These are phyloP conservation scores for Diadumene lineata DNA, from an alignment of 92 coral and sea anemone genomes.

Conservation along the genomic window DNA sequence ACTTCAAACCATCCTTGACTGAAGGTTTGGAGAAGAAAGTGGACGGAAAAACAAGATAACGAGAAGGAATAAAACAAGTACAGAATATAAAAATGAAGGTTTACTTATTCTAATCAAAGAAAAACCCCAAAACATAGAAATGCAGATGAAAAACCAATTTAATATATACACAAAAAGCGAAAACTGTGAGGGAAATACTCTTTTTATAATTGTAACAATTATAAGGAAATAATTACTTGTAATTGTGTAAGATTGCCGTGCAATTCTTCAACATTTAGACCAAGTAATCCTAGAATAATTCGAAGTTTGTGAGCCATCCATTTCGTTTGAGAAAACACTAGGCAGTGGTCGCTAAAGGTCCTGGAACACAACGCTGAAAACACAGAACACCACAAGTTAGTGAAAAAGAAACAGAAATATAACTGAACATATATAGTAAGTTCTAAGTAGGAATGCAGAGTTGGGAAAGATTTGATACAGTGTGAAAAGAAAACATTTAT, in stretches of 20 bases:
- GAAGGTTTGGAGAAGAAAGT: neutral
- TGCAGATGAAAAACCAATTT: neutral
- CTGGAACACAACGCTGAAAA: constrained; percentile 82
- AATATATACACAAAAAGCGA: neutral
- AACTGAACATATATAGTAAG: too few species aligned
- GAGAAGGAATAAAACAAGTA: neutral
- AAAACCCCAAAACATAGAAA: neutral
- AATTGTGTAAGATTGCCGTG: constrained; percentile 96
- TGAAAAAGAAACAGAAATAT: too few species aligned
- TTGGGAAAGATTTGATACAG: too few species aligned
- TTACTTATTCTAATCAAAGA: neutral
- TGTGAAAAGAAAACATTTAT: too few species aligned
- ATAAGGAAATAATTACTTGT: constrained; percentile 53
- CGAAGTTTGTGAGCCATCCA: constrained; percentile 83
- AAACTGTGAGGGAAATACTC: neutral
- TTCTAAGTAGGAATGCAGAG: too few species aligned
- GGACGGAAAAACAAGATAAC: neutral
- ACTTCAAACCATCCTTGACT: neutral
- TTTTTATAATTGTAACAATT: neutral
- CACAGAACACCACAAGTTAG: too few species aligned
- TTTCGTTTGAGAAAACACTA: constrained; percentile 88
- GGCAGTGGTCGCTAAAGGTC: constrained; percentile 88
- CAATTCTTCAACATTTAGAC: constrained; percentile 86
- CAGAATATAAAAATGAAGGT: neutral
- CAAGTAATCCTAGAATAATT: constrained; percentile 82